Evolutionary conservation across 2,113 vertebrate genomes (phyloP).

Genomic region (Nothocercus nigrocapillus): DNA sequence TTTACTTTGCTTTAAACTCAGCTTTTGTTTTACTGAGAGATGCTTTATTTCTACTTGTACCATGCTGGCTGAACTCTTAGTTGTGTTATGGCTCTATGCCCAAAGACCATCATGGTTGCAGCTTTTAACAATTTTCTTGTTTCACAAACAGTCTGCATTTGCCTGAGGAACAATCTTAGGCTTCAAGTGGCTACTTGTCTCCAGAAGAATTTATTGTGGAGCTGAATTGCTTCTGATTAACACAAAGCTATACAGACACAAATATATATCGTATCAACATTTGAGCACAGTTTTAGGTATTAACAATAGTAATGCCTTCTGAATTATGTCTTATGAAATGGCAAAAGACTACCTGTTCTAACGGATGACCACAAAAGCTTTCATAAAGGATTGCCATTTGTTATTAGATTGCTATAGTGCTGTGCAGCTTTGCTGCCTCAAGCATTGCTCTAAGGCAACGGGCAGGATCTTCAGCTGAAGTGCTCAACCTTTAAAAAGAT

Average conservation of each 20-base stretch:
- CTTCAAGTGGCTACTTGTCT: background rate
- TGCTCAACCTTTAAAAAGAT: background rate
- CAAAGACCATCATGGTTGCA: background rate
- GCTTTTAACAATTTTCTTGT: conserved; percentile 12
- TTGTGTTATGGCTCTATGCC: background rate
- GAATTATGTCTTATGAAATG: background rate
- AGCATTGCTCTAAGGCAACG: background rate
- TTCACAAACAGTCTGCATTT: conserved; percentile 33
- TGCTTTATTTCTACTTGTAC: conserved; percentile 36
- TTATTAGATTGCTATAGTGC: background rate
- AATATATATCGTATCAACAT: background rate
- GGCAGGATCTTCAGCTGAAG: background rate
- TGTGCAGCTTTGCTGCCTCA: background rate
- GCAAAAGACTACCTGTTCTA: background rate
- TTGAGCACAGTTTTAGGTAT: background rate
- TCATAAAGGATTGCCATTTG: background rate
- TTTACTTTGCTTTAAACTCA: background rate
- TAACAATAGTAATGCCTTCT: background rate
- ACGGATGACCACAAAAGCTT: background rate
- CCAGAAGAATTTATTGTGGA: background rate
- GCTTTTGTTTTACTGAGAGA: background rate
- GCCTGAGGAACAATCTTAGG: background rate
- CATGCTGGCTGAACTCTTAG: background rate
- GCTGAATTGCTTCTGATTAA: background rate
- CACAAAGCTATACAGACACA: background rate